A percentile compares a stretch with the other conserved stretches of the same genome.
Conservation (phyloP, 2,888 invertebrate genomes). For the Pristionchus fissidentatus region DNA sequence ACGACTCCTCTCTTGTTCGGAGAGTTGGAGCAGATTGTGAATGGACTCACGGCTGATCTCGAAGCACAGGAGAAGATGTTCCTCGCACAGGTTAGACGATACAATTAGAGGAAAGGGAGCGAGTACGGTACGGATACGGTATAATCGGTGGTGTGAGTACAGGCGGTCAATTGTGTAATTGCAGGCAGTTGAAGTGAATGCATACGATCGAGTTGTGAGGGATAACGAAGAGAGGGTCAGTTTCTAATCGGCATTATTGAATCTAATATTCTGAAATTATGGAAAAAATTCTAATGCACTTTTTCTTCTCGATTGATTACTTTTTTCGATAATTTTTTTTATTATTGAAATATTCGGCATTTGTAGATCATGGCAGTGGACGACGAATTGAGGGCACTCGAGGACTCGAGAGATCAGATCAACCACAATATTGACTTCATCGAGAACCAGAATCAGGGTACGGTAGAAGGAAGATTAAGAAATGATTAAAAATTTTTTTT, state of each 20-base stretch:
- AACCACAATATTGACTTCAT: constrained; percentile 59
- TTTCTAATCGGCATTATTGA: no score
- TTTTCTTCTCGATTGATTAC: not conserved
- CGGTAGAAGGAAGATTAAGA: not conserved
- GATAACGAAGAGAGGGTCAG: constrained; percentile 52
- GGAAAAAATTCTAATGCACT: no score
- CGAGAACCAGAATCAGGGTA: constrained; percentile 60
- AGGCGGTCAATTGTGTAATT: not conserved
- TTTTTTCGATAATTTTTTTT: not conserved
- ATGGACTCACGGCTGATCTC: constrained; percentile 52
- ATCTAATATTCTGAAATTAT: not conserved
- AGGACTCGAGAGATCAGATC: constrained; percentile 57
- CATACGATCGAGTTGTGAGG: constrained; percentile 53
- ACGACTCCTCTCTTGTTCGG: constrained; percentile 49
- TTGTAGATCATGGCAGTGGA: constrained; percentile 53
- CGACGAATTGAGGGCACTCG: constrained; percentile 56
- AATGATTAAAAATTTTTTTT: not conserved
- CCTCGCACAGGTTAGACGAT: constrained; percentile 41
- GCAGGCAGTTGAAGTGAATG: constrained; percentile 54
- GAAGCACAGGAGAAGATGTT: constrained; percentile 53
- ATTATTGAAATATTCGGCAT: not conserved
- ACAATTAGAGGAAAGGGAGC: not conserved
- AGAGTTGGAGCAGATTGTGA: constrained; percentile 52
- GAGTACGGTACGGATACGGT: no score
- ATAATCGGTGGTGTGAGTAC: not conserved